phyloP scores from a whole-genome alignment of 2,113 vertebrate species.

The Muntiacus muntjak region DNA sequence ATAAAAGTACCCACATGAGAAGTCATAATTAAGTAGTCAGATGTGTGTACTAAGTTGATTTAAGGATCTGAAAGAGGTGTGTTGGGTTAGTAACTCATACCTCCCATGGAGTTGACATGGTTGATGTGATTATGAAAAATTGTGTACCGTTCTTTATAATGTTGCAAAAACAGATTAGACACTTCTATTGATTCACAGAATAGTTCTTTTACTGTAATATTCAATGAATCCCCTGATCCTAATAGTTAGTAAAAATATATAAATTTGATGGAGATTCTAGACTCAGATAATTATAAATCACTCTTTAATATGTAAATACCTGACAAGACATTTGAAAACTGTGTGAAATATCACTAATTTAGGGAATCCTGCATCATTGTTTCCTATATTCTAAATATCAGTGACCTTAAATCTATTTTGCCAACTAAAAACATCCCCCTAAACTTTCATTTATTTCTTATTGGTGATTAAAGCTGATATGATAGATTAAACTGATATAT shows the following conservation, averaged over 20 bases:
- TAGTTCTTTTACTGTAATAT: not conserved
- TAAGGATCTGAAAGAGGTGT: not conserved
- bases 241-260: not conserved
- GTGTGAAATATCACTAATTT: not conserved
- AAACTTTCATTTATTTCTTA: not conserved
- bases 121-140: not conserved
- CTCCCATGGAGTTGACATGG: not conserved
- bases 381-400: not conserved
- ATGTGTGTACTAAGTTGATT: not conserved
- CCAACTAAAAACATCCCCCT: not conserved
- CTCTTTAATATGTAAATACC: not conserved
- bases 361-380: not conserved
- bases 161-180: not conserved
- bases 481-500: not conserved
- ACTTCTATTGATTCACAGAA: not conserved
- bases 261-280: not conserved
- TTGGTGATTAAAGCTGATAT: not conserved
- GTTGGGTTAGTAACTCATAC: not conserved
- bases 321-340: not conserved
- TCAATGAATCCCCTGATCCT: not conserved
- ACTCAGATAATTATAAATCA: not conserved
- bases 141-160: not conserved
- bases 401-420: not conserved
- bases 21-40: not conserved
- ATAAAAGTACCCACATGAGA: not conserved